Evolutionary conservation across 2,113 vertebrate genomes (phyloP).

Genomic region (Ptilonorhynchus violaceus): DNA sequence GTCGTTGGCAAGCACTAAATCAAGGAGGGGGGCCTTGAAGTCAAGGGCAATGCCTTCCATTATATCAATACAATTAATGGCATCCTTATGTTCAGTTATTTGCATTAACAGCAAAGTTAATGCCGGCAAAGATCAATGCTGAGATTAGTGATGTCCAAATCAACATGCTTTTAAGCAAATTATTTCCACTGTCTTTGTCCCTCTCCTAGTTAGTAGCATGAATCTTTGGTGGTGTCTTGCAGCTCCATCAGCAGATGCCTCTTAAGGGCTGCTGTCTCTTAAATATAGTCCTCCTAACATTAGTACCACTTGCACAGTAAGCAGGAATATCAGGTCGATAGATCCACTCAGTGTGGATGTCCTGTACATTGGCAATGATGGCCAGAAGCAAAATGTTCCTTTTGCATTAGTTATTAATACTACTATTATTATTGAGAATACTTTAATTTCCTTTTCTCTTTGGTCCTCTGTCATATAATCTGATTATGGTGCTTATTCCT

Average conservation of each 20-base stretch:
- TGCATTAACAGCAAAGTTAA: slow-evolving; percentile 64
- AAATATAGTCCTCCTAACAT: neutral
- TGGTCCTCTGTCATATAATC: neutral
- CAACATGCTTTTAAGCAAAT: slow-evolving; percentile 71
- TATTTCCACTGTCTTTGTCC: slow-evolving; percentile 43
- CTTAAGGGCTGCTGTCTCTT: neutral
- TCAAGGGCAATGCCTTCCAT: slow-evolving; percentile 47
- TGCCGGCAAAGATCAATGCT: slow-evolving; percentile 50
- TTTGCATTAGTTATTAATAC: neutral
- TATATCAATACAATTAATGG: slow-evolving; percentile 66
- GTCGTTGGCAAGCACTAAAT: slow-evolving; percentile 7
- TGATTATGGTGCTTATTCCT: neutral
- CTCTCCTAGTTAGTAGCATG: slow-evolving; percentile 21
- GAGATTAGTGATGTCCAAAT: slow-evolving; percentile 56
- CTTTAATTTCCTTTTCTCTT: neutral
- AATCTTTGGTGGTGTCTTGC: slow-evolving; percentile 44
- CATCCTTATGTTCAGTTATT: slow-evolving; percentile 55
- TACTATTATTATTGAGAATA: neutral
- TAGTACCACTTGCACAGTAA: slow-evolving; percentile 14
- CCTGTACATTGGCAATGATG: neutral
- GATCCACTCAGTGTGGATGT: neutral
- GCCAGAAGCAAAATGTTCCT: neutral
- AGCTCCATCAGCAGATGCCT: slow-evolving; percentile 14
- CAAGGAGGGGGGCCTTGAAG: neutral
- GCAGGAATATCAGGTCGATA: slow-evolving; percentile 31